Percentiles rank a stretch among this genome's conserved stretches.
These are phyloP conservation scores for Polymixis lichenea DNA, from an alignment of 2,888 invertebrate genomes.

Conservation along the genomic window DNA sequence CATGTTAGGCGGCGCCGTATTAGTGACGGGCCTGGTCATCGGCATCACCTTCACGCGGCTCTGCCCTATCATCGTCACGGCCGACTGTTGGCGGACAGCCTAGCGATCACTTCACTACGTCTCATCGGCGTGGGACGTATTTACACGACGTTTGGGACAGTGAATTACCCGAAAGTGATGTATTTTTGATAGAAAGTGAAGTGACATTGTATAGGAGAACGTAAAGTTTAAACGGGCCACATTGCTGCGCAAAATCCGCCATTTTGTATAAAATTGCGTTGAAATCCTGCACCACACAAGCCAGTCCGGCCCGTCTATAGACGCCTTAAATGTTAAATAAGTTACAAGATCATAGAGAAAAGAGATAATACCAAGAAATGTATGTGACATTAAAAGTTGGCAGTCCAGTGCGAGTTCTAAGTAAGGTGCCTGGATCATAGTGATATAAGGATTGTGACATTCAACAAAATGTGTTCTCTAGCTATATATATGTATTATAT, in stretches of 20 bases:
- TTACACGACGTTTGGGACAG: conserved; percentile 65
- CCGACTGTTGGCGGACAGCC: conserved; percentile 72
- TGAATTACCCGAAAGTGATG: conserved; percentile 42
- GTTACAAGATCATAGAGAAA: conserved; percentile 21
- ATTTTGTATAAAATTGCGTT: background rate
- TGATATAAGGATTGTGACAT: conserved; percentile 56
- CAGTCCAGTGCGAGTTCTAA: conserved; percentile 24
- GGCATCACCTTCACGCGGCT: conserved; percentile 95
- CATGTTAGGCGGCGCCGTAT: conserved; percentile 98
- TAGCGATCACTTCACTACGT: conserved; percentile 78
- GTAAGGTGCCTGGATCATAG: conserved; percentile 42
- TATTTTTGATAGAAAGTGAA: background rate
- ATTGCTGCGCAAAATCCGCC: background rate
- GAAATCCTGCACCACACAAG: background rate
- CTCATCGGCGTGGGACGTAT: conserved; percentile 75
- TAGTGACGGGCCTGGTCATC: conserved; percentile 96
- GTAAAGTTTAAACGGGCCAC: background rate
- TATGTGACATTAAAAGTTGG: conserved; percentile 28
- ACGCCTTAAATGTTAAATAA: conserved; percentile 10
- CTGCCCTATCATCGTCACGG: conserved; percentile 91
- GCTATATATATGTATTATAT: conserved; percentile 48
- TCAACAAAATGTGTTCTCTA: conserved; percentile 62
- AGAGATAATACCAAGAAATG: conserved; percentile 10
- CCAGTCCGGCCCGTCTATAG: background rate
- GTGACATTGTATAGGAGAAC: conserved; percentile 22